These are phyloP conservation scores for Notospermus geniculatus DNA, from an alignment of 1,140 invertebrate genomes.

Conservation along the genomic window DNA sequence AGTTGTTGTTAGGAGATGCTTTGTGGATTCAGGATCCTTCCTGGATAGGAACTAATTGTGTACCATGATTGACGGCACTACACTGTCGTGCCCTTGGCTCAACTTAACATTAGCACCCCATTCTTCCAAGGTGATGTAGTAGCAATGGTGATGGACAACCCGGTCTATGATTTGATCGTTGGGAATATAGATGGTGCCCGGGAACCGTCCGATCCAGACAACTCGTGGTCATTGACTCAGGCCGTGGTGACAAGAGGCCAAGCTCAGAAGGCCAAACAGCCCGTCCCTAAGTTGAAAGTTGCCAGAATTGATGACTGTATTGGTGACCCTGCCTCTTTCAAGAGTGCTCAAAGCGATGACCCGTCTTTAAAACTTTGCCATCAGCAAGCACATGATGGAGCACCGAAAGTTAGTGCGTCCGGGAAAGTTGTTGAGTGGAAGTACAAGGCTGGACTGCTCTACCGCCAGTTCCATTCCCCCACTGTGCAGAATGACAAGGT, in stretches of 20 bases:
- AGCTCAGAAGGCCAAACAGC: not conserved
- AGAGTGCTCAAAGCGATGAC: no score
- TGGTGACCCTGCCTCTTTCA: no score
- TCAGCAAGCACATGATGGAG: not conserved
- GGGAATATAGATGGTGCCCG: not conserved
- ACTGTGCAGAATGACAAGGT: slow-evolving; percentile 6
- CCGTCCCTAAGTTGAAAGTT: not conserved
- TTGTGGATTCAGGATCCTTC: not conserved
- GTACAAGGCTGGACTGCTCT: no score
- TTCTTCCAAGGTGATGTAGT: slow-evolving; percentile 6
- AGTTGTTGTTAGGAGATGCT: not conserved
- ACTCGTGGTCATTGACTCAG: no score
- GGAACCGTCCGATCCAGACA: slow-evolving; percentile 4
- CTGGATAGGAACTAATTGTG: not conserved
- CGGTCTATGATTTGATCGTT: slow-evolving; percentile 11
- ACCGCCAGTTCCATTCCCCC: no score
- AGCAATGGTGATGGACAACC: slow-evolving; percentile 11
- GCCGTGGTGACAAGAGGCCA: slow-evolving; percentile 7
- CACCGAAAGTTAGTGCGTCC: no score
- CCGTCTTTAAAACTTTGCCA: no score
- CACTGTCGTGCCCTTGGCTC: slow-evolving; percentile 2
- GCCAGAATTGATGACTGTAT: not conserved
- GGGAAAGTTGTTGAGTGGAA: no score
- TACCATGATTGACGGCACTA: slow-evolving; percentile 8
- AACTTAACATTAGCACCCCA: slow-evolving; percentile 8